These are phyloP conservation scores for Apodemia zela DNA, from an alignment of 2,888 invertebrate genomes.

Conservation along the genomic window DNA sequence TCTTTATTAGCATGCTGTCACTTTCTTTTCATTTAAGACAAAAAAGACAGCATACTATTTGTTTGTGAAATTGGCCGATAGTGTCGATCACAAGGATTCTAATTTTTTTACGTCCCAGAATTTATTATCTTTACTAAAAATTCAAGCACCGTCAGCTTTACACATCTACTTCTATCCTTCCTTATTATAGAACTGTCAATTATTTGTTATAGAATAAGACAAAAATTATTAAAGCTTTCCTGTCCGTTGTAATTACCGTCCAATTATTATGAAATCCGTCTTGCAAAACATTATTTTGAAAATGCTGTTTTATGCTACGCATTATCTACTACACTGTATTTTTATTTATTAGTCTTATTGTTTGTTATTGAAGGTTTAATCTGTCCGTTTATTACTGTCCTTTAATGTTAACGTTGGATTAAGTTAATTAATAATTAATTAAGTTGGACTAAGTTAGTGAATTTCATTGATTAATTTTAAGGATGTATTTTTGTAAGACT, in stretches of 20 bases:
- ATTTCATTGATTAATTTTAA: not conserved
- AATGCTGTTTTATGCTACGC: slow-evolving; percentile 11
- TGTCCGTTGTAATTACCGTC: slow-evolving; percentile 57
- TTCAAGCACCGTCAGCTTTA: too few relatives aligned
- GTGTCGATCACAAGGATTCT: too few relatives aligned
- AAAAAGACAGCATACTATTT: too few relatives aligned
- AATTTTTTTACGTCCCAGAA: too few relatives aligned
- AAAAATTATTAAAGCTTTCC: slow-evolving; percentile 44
- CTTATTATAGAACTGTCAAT: slow-evolving; percentile 6
- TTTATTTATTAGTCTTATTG: too few relatives aligned
- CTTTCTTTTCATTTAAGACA: too few relatives aligned
- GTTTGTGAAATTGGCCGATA: too few relatives aligned
- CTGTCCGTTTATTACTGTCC: not conserved
- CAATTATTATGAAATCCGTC: slow-evolving; percentile 58
- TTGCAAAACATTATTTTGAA: slow-evolving; percentile 40
- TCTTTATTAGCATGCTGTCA: too few relatives aligned
- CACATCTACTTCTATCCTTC: not conserved
- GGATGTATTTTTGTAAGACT: slow-evolving; percentile 16
- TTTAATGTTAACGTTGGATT: not conserved
- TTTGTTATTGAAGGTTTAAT: not conserved
- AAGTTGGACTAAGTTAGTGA: not conserved
- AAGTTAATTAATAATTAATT: not conserved
- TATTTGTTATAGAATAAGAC: slow-evolving; percentile 19
- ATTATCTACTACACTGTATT: not conserved
- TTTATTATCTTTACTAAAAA: too few relatives aligned